Evolutionary conservation across 2,888 invertebrate genomes (phyloP), one percentile per base, ranked within the genome.

Genomic region (Nyleta sp.): DNA sequence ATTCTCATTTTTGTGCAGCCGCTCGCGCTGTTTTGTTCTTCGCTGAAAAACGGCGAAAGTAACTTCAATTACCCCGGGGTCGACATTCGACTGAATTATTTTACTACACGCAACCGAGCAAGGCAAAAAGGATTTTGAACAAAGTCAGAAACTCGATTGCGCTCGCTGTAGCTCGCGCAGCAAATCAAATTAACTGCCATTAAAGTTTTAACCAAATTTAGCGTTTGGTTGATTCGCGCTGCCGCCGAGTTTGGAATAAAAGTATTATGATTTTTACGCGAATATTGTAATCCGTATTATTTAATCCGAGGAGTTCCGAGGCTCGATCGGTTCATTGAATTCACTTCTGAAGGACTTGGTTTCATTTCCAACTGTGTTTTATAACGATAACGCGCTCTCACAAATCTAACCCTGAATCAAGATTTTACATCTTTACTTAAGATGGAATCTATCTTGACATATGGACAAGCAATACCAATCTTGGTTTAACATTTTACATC

Each of bases 161-260:
- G 28, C 20, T 52, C 24, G 44, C 59, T 59, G 67, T 13, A 59
- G 67, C 59, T 59, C 65, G 52, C 74, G 44, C 55, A 31, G 38
- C 44, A 74, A 74, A 74, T 74, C 74, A 67, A 67, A 74, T 74
- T 74, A 74, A 67, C 53, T 53, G 60, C 74, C 53, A 67, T 74
- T 74, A 74, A 74, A 74, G 74, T 74, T 74, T 67, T 74, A 67
- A 67, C 60, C 28, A 60, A 74, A 74, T 74, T 74, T 74, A 67
- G 53, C 74, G 60, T 74, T 48, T 60, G 67, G 67, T 60, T 74
- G 74, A 70, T 68, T 75, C 68, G 55, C 68, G 55, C 44, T 55
- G 42, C 22, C 50, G 55, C 55, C 35, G 40, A 65, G 65, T 52
- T 57, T 57, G 20, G 42, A 72, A 62, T 62, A 62, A 72, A 72